These are phyloP conservation scores for Nannobrachium achirus DNA, from an alignment of 2,113 vertebrate genomes.

Conservation along the genomic window DNA sequence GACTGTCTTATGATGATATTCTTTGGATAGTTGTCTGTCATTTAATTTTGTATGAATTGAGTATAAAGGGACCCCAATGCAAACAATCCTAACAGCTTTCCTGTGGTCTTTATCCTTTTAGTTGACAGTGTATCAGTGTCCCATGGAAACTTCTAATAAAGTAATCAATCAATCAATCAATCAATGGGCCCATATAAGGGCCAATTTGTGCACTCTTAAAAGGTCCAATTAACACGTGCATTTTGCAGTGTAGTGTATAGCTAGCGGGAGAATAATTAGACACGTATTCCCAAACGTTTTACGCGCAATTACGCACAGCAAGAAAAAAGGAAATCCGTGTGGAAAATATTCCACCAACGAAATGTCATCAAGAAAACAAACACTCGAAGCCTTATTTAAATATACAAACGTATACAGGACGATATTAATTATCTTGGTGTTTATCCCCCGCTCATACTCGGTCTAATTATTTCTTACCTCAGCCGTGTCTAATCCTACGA, in stretches of 20 bases:
- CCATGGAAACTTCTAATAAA: too few species aligned
- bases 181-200: too few species aligned
- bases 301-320: conserved; percentile 32
- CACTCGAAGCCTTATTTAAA: conserved; percentile 45
- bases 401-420: background rate
- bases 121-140: too few species aligned
- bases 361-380: conserved; percentile 40
- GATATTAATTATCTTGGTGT: conserved; percentile 40
- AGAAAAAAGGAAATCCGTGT: background rate
- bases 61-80: too few species aligned
- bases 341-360: conserved; percentile 23
- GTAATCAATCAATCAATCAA: too few species aligned
- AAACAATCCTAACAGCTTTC: too few species aligned
- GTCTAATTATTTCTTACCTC: conserved; percentile 19
- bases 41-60: too few species aligned
- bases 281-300: conserved; percentile 25
- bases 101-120: too few species aligned
- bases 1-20: too few species aligned
- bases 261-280: conserved; percentile 29
- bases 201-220: background rate
- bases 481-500: background rate
- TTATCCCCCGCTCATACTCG: conserved; percentile 1
- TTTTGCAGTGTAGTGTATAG: too few species aligned
- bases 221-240: too few species aligned
- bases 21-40: too few species aligned